Conservation (phyloP, 2,888 invertebrate genomes). For the Napeogenes sylphis region DNA sequence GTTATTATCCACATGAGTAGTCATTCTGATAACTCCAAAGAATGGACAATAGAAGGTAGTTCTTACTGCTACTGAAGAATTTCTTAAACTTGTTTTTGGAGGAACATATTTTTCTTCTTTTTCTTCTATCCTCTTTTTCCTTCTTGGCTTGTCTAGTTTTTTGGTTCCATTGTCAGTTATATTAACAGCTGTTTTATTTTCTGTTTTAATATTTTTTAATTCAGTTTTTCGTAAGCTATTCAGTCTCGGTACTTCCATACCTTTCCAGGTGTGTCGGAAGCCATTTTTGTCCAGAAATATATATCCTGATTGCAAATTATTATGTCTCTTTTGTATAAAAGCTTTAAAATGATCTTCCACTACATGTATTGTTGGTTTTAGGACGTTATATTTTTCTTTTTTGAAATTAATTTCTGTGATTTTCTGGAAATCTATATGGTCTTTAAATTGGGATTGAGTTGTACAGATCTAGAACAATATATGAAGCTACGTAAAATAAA, state of each 20-base stretch:
- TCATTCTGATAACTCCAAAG: constrained; percentile 56
- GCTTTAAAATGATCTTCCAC: constrained; percentile 52
- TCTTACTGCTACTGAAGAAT: constrained; percentile 35
- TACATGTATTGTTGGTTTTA: constrained; percentile 48
- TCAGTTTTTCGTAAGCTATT: constrained; percentile 40
- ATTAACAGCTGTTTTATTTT: constrained; percentile 6
- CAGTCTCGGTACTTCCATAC: constrained; percentile 33
- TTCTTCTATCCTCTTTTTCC: constrained; percentile 22
- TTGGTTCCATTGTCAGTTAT: constrained; percentile 1
- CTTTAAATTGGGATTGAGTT: constrained; percentile 35
- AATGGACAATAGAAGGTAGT: constrained; percentile 61
- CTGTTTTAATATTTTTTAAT: constrained; percentile 9
- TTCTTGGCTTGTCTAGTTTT: constrained; percentile 23
- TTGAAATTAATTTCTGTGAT: constrained; percentile 44
- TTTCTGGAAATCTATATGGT: constrained; percentile 56
- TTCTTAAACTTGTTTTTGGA: constrained; percentile 27
- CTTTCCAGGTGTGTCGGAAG: constrained; percentile 56
- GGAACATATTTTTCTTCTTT: constrained; percentile 16
- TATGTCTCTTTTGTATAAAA: constrained; percentile 41
- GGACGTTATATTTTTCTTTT: constrained; percentile 51
- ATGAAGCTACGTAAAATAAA: too few species aligned
- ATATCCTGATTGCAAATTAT: constrained; percentile 34
- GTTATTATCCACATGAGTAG: constrained; percentile 29
- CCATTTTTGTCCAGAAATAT: constrained; percentile 56
- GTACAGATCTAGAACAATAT: constrained; percentile 16